Base-by-base conservation (phyloP, 2,797 vertebrate species). In the Lacerta agilis region DNA sequence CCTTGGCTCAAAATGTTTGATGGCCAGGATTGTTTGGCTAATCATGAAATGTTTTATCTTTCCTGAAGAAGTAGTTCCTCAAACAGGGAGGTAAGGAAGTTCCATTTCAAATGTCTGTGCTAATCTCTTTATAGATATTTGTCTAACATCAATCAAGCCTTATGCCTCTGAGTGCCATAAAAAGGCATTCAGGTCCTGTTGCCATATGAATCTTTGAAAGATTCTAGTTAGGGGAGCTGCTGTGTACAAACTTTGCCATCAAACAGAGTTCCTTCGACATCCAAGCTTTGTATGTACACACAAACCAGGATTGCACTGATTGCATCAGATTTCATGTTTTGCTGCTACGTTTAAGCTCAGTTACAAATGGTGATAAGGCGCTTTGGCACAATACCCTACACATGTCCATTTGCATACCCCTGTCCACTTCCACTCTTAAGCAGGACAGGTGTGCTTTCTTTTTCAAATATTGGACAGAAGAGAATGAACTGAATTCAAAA, bases 111-210 rank as follows among this genome's bases (percentile, higher is more conserved):
- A 81, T 49, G 38, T 81, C 43, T 66, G 79, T 61, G 10, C 13
- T 61, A 33, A 84, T 83, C 69, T 38, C 27, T 45, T 83, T 88
- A 41, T 85, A 36, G 25, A 75, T 55, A 67, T 41, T 23, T 88
- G 87, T 25, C 15, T 64, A 23, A 36, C 76, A 66, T 36, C 73
- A 27, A 33, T 55, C 64, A 79, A 79, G n/a, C 33, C 36, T 55
- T 7, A 49, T 83, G 66, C 9, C 81, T 83, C 36, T 11, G 27
- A n/a, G n/a, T 15, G 61, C n/a, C 27, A 38, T 85, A 38, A 75
- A 80, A 75, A 66, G 61, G 33, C 58, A 75, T 66, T 76, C n/a
- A 29, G 36, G 69, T 85, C 29, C 11, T 49, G n/a, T 85, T 71
- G 41, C 45, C 18, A 25, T 69, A 33, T 88, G 36, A 71, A 61